Conservation (phyloP, 2,113 vertebrate genomes). For the Setophaga coronata region DNA sequence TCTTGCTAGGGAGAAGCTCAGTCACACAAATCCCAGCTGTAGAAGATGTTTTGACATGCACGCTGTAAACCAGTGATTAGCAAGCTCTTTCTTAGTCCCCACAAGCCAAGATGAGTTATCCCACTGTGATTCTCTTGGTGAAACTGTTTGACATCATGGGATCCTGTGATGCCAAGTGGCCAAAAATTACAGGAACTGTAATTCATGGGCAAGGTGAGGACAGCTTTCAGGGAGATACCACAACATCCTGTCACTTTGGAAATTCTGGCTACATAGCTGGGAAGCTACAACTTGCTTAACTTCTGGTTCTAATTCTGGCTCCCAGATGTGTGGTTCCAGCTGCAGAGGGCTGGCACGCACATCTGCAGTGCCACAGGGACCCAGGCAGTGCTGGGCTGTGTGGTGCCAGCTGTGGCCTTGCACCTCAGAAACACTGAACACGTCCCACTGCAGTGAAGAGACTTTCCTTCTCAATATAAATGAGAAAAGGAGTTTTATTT, state of each 20-base stretch:
- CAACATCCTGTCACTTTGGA: slow-evolving; percentile 49
- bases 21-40: not conserved
- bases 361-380: not conserved
- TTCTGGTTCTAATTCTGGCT: slow-evolving; percentile 56
- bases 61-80: not conserved
- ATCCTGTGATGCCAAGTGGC: not conserved
- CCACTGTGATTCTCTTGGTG: not conserved
- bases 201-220: slow-evolving; percentile 56
- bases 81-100: not conserved
- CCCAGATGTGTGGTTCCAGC: slow-evolving; percentile 36
- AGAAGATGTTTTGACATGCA: not conserved
- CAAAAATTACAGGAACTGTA: slow-evolving; percentile 47
- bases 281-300: slow-evolving; percentile 6
- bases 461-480: not conserved
- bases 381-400: not conserved
- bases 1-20: not conserved
- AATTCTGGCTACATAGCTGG: slow-evolving; percentile 19
- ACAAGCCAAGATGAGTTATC: slow-evolving; percentile 2
- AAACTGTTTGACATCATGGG: not conserved
- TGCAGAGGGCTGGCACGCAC: not conserved
- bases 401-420: not conserved
- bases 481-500: not conserved
- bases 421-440: not conserved
- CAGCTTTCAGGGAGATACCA: slow-evolving; percentile 43
- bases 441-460: not conserved